Base-by-base conservation (phyloP, 2,797 vertebrate species). In the Tragopan temminckii region DNA sequence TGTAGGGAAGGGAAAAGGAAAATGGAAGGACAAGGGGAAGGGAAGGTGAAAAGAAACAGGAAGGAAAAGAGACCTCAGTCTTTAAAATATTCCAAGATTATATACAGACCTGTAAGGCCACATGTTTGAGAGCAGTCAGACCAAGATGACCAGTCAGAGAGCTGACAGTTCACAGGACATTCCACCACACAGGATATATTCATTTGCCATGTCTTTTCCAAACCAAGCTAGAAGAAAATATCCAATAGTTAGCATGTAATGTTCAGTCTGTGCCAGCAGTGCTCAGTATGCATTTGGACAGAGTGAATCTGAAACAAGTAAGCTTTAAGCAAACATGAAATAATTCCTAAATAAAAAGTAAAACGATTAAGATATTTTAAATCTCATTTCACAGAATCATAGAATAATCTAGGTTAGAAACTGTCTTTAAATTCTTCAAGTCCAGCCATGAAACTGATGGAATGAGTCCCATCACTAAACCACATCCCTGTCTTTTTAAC, bases 131-230 rank as follows among this genome's bases (percentile, higher is more conserved):
- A 99, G 71, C 99, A 99, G 53, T 98, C 98, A 1, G 99, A 99
- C 99, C 99, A 99, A 9, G 95, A 13, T 3, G 99, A 99, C 99
- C 99, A 99, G 23, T 99, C 99, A 0, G 99, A 99, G 80, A 99
- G 98, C 97, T 99, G 99, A 80, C 99, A 99, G 98, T 99, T 99
- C 85, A 99, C 98, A 9, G 99, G 99, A 95, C 99, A 99, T 95
- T 99, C 99, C 64, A 99, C 99, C 62, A 98, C 91, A 8, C 99
- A 99, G 93, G 99, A 98, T 5, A 92, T 96, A 95, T 99, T 99
- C 99, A 99, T 99, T 96, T 99, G 99, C 99, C 99, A 99, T 25
- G 97, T 98, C 97, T 98, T 99, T 95, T 99, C 99, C 97, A 99
- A 93, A 25, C 97, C 98, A 91, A 99, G 97, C 98, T 99, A 86